Conservation (phyloP, 1,140 invertebrate genomes). For the Monochamus saltuarius region DNA sequence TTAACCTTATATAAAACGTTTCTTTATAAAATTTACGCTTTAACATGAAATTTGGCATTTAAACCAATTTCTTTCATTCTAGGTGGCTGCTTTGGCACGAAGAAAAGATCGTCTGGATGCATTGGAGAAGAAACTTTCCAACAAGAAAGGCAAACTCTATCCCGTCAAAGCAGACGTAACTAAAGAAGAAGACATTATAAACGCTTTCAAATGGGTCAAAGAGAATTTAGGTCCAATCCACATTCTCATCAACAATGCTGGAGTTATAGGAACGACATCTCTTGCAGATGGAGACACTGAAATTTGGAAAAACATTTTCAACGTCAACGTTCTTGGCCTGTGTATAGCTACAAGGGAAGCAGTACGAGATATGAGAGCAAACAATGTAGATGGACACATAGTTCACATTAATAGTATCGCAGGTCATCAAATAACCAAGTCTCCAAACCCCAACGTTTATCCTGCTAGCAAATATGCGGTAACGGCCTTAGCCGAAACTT, state of each 20-base stretch:
- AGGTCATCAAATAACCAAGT: constrained; percentile 38
- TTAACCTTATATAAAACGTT: no score
- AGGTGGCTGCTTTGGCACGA: constrained; percentile 19
- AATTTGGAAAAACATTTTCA: constrained; percentile 8
- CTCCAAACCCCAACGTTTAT: constrained; percentile 51
- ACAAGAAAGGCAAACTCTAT: constrained; percentile 3
- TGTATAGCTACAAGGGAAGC: constrained; percentile 65
- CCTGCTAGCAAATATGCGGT: constrained; percentile 59
- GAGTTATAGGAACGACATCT: no score
- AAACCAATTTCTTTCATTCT: no score
- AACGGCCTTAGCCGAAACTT: constrained; percentile 57
- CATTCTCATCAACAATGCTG: constrained; percentile 59
- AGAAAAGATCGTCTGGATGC: constrained; percentile 15
- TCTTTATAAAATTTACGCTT: no score
- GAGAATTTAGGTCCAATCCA: constrained; percentile 40
- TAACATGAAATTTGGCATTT: no score
- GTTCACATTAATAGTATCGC: constrained; percentile 62
- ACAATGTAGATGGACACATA: constrained; percentile 66
- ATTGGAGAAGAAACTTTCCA: background rate
- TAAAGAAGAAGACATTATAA: constrained; percentile 3
- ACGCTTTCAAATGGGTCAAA: constrained; percentile 5
- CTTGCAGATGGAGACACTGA: constrained; percentile 37
- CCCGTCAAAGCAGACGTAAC: constrained; percentile 14
- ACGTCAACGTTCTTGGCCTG: constrained; percentile 56
- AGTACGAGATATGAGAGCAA: constrained; percentile 60